These are phyloP conservation scores for Alviniconcha strummeri DNA, from an alignment of 2,888 invertebrate species.

Conservation along the genomic window DNA sequence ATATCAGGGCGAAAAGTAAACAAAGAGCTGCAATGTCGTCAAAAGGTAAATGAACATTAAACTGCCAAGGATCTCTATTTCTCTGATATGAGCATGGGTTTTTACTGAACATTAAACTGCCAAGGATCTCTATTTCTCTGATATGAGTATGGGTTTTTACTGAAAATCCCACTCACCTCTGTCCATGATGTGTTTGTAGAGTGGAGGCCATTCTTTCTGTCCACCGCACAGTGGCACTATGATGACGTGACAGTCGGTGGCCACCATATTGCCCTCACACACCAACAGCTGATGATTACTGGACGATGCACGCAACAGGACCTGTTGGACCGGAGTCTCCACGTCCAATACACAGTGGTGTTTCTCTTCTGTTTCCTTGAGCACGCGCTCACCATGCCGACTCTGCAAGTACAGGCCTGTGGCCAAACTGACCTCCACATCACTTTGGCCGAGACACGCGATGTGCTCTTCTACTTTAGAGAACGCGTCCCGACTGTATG, in stretches of 20 bases:
- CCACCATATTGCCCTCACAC: neutral
- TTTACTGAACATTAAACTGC: too few species aligned
- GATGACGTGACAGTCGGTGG: neutral
- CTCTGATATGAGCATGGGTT: too few species aligned
- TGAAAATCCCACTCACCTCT: neutral
- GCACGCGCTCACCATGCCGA: neutral
- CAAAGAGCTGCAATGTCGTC: too few species aligned
- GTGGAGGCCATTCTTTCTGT: neutral
- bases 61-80: too few species aligned
- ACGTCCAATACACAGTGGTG: neutral
- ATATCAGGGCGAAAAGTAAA: too few species aligned
- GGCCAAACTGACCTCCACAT: neutral
- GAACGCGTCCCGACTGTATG: too few species aligned
- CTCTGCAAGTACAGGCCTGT: neutral
- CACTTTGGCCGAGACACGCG: too few species aligned
- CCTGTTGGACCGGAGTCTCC: neutral
- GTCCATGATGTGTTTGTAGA: neutral
- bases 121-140: too few species aligned
- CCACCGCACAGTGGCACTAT: neutral
- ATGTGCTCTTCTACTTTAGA: too few species aligned
- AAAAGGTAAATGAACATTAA: too few species aligned
- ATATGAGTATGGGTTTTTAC: too few species aligned
- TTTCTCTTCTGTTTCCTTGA: neutral
- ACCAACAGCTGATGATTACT: neutral
- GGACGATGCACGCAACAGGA: neutral